Base-by-base conservation (phyloP, 1,140 invertebrate species). In the Drosophila sp. region DNA sequence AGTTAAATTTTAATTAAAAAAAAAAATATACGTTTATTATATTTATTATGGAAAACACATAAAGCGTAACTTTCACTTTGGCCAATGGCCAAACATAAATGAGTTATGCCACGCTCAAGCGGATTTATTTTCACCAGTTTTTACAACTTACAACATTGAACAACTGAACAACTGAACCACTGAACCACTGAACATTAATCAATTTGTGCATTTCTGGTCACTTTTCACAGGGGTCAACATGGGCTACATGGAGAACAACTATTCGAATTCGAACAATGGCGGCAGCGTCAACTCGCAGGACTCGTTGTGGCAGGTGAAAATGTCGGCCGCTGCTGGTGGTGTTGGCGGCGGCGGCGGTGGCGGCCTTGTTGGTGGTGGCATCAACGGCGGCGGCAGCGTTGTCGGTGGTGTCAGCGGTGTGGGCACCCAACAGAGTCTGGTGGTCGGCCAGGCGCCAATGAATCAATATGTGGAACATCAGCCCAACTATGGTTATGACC, bases 231-330 rank as follows among this genome's bases (percentile, higher is more conserved):
- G 95, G 94, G 95, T 96, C 71, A 97, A 96, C 92, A 97, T 97
- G 95, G 96, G 95, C 58, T 97, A 97, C 93, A 95, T 97, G 93
- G 96, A 97, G 85, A 97, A 97, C 92, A 97, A 96, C 91, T 98
- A 97, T 92, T 97, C 96, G 47, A 98, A 97, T 91, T 97, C 96
- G 60, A 97, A 97, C 93, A 97, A 98, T 92, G 97, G 97, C 27
- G 97, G 97, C 60, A 97, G 97, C 64, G 97, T 98, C 40, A 97
- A 98, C 93, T 98, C 97, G 1, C 97, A 98, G 91, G 97, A 98
- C 91, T 98, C 97, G n/a, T 93, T 98, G 75, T 98, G 97, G 97
- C 97, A 98, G 93, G 96, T 97, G 94, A 97, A 98, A 93, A 96
- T 96, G 93, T 95, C 95, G 0, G 95, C 95, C 3, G 95, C 95